phyloP scores from a whole-genome alignment of 2,113 vertebrate genomes.

The Hippocampus comes region DNA sequence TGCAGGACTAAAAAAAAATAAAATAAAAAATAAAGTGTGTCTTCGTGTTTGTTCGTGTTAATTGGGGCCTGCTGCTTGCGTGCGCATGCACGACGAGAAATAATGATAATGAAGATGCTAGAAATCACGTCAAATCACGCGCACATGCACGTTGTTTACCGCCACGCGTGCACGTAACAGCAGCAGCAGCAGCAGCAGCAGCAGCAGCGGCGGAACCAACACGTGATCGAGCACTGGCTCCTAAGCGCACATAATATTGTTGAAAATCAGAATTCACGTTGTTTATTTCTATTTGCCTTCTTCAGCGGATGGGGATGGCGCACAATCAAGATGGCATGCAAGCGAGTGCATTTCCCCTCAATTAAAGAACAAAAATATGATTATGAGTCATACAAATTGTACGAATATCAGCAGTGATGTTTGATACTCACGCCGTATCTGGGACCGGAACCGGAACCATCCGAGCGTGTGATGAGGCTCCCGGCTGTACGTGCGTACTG shows the following conservation, averaged over 20 bases:
- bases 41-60: not conserved
- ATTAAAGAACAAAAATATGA: not conserved
- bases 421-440: constrained; percentile 64
- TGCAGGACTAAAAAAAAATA: not conserved
- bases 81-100: not conserved
- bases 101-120: not conserved
- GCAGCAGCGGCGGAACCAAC: not conserved
- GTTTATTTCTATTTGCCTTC: not conserved
- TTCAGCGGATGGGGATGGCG: not conserved
- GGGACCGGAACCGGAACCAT: constrained; percentile 22
- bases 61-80: not conserved
- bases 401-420: not conserved
- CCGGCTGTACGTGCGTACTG: constrained; percentile 19
- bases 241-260: not conserved
- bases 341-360: not conserved
- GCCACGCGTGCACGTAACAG: not conserved
- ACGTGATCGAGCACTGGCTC: not conserved
- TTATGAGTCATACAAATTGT: too few species aligned
- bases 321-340: not conserved
- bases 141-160: not conserved
- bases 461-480: constrained; percentile 31
- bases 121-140: not conserved
- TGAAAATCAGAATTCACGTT: not conserved
- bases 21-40: not conserved
- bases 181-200: not conserved